Conservation (phyloP, 2,113 vertebrate species). For the Polypterus senegalus region DNA sequence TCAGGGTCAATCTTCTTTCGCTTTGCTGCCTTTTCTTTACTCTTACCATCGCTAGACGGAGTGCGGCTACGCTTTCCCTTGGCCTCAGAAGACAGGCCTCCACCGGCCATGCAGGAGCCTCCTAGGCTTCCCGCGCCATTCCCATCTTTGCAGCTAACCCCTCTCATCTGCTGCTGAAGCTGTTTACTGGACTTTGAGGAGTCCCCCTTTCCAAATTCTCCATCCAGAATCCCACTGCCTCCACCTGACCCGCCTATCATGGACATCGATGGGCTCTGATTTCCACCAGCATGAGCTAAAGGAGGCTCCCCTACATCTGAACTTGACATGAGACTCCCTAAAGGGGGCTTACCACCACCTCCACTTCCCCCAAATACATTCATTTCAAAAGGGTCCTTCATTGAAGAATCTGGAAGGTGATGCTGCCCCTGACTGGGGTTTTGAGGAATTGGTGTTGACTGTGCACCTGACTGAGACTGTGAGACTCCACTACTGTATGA, state of each 20-base stretch:
- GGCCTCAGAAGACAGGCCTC: conserved; percentile 64
- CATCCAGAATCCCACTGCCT: conserved; percentile 19
- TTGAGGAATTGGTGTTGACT: conserved; percentile 45
- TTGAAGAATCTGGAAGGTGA: conserved; percentile 52
- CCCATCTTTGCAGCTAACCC: conserved; percentile 42
- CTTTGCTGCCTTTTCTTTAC: conserved; percentile 90
- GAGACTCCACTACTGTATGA: conserved; percentile 55
- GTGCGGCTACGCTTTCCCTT: conserved; percentile 86
- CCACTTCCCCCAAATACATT: conserved; percentile 44
- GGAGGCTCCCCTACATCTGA: conserved; percentile 72
- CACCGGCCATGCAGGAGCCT: conserved; percentile 44
- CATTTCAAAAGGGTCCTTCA: conserved; percentile 60
- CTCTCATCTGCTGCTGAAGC: conserved; percentile 36
- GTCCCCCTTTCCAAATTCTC: conserved; percentile 65
- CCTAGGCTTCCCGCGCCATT: conserved; percentile 60
- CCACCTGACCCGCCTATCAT: conserved; percentile 20
- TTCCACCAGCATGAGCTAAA: conserved; percentile 54
- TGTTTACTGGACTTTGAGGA: conserved; percentile 57
- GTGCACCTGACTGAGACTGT: conserved; percentile 50
- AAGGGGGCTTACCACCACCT: conserved; percentile 47
- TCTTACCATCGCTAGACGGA: conserved; percentile 88
- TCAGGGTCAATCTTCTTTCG: conserved; percentile 86
- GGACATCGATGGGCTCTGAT: conserved; percentile 78
- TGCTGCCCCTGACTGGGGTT: conserved; percentile 29
- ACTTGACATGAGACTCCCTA: conserved; percentile 46